Conservation (phyloP, 2,113 vertebrate species). For the Trichomycterus rosablanca region DNA sequence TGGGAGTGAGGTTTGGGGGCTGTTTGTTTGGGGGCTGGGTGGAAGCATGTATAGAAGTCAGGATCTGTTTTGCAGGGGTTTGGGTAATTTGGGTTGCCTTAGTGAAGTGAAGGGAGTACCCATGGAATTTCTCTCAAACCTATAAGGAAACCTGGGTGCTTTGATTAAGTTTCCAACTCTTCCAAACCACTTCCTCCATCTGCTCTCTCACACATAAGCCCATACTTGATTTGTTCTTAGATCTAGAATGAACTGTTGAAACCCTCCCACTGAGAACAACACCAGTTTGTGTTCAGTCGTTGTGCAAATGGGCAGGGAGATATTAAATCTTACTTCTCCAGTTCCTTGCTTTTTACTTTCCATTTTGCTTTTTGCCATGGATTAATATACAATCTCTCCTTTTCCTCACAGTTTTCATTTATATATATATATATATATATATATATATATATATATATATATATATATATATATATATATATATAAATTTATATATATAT, state of each 20-base stretch:
- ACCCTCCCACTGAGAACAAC: slow-evolving; percentile 26
- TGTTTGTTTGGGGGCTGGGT: slow-evolving; percentile 30
- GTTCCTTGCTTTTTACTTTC: background rate
- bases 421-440: no score
- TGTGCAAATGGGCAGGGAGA: no score
- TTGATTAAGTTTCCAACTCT: slow-evolving; percentile 37
- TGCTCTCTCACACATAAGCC: slow-evolving; percentile 35
- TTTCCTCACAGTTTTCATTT: no score
- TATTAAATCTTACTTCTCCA: slow-evolving; percentile 8
- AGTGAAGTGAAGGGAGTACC: slow-evolving; percentile 62
- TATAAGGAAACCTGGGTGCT: slow-evolving; percentile 59
- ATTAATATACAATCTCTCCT: no score
- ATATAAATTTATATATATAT: no score
- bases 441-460: no score
- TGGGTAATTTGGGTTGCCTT: slow-evolving; percentile 57
- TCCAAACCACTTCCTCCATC: slow-evolving; percentile 5
- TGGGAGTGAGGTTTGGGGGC: background rate
- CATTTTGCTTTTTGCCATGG: no score
- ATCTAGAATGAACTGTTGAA: slow-evolving; percentile 35
- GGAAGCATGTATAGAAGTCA: slow-evolving; percentile 45
- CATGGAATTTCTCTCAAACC: slow-evolving; percentile 59
- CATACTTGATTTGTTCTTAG: slow-evolving; percentile 55
- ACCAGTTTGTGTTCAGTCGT: slow-evolving; percentile 24
- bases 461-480: no score
- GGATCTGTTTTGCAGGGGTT: slow-evolving; percentile 51